These are phyloP conservation scores for Dryomyza anilis DNA, from an alignment of 2,888 invertebrate species.

Conservation along the genomic window DNA sequence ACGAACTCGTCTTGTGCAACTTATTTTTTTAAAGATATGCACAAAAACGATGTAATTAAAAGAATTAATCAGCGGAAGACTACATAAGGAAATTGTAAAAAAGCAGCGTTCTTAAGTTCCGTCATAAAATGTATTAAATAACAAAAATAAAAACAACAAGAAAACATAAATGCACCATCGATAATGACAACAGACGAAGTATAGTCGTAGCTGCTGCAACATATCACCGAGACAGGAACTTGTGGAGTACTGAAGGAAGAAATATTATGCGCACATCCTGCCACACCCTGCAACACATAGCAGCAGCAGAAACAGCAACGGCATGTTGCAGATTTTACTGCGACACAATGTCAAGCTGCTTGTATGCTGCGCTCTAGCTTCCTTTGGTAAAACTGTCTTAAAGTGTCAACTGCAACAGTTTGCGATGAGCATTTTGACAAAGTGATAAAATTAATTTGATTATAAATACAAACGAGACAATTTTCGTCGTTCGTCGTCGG, in stretches of 20 bases:
- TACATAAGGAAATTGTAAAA: background rate
- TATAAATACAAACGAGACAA: background rate
- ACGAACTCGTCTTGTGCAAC: too few species aligned
- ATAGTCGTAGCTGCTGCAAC: too few species aligned
- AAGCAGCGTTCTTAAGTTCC: background rate
- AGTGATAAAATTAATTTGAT: conserved; percentile 18
- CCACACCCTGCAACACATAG: background rate
- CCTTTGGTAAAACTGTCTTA: background rate
- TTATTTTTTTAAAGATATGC: too few species aligned
- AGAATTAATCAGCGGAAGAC: background rate
- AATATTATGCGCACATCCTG: too few species aligned
- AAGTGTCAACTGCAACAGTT: background rate
- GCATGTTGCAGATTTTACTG: background rate
- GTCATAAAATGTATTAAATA: background rate
- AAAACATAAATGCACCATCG: background rate
- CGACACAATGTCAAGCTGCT: background rate
- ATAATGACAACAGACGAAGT: background rate
- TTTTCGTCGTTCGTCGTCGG: too few species aligned
- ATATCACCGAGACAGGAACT: background rate
- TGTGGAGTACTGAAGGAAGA: background rate
- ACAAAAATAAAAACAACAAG: background rate
- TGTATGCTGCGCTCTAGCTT: background rate
- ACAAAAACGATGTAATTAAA: background rate
- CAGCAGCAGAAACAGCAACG: background rate
- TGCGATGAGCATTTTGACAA: conserved; percentile 9